phyloP scores from a whole-genome alignment of 1,140 invertebrate species.

The Tetranychus cinnabarinus region DNA sequence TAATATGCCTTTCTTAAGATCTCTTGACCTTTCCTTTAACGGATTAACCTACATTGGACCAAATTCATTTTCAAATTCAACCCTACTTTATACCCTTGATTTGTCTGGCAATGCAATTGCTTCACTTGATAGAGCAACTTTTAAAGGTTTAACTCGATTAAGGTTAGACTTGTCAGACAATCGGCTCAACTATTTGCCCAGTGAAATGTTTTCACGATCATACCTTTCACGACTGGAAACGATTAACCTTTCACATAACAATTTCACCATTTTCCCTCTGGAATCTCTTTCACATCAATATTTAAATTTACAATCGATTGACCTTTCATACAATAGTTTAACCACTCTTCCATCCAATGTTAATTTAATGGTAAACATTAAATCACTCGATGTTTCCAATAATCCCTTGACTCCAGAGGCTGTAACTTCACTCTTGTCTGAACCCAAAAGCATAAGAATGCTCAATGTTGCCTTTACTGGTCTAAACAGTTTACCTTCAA shows the following conservation, averaged over 20 bases:
- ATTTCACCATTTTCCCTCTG: conserved; percentile 44
- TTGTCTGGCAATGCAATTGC: conserved; percentile 47
- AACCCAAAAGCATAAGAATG: conserved; percentile 59
- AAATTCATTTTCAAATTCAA: conserved; percentile 67
- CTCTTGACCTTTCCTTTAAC: conserved; percentile 42
- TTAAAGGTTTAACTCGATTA: conserved; percentile 51
- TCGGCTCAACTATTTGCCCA: conserved; percentile 41
- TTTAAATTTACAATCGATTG: conserved; percentile 47
- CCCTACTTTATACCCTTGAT: conserved; percentile 54
- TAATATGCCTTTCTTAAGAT: conserved; percentile 40
- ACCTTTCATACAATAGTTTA: conserved; percentile 51
- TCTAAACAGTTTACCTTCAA: conserved; percentile 26
- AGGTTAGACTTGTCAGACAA: conserved; percentile 53
- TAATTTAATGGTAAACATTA: conserved; percentile 60
- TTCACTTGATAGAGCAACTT: conserved; percentile 44
- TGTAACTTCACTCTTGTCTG: conserved; percentile 46
- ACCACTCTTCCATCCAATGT: conserved; percentile 52
- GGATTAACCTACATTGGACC: conserved; percentile 51
- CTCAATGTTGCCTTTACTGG: conserved; percentile 55
- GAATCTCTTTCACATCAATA: conserved; percentile 53
- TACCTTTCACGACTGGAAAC: conserved; percentile 51
- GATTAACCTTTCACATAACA: conserved; percentile 50
- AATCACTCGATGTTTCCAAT: conserved; percentile 55
- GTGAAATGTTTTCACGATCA: conserved; percentile 53
- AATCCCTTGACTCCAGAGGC: conserved; percentile 52